These are phyloP conservation scores for Drosophila mimetica DNA, from an alignment of 2,888 invertebrate genomes.

Conservation along the genomic window DNA sequence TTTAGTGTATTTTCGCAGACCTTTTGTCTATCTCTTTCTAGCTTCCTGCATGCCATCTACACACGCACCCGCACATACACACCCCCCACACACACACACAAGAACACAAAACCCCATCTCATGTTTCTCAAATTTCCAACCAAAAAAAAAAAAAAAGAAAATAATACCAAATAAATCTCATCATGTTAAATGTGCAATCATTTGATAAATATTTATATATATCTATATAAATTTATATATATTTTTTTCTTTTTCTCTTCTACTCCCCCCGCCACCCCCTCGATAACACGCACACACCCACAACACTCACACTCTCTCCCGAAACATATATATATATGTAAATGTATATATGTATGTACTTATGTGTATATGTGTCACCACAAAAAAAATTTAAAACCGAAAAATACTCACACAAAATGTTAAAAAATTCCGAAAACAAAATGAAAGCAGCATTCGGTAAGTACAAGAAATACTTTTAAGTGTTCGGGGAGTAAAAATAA, in stretches of 20 bases:
- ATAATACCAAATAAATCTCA: slow-evolving; percentile 20
- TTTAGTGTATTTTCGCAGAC: slow-evolving; percentile 2
- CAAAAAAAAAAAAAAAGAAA: not conserved
- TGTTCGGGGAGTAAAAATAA: not conserved
- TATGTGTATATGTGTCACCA: slow-evolving; percentile 67
- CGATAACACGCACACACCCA: slow-evolving; percentile 21
- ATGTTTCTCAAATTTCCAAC: slow-evolving; percentile 3
- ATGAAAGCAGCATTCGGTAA: slow-evolving; percentile 68
- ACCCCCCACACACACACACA: not conserved
- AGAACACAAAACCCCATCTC: slow-evolving; percentile 2
- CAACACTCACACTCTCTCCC: slow-evolving; percentile 11
- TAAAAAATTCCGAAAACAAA: slow-evolving; percentile 1
- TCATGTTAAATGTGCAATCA: slow-evolving; percentile 26
- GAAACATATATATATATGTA: slow-evolving; percentile 38
- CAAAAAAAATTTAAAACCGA: slow-evolving; percentile 26
- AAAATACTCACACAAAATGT: slow-evolving; percentile 6
- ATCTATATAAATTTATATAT: slow-evolving; percentile 27
- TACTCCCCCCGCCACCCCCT: slow-evolving; percentile 22
- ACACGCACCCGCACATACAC: slow-evolving; percentile 10
- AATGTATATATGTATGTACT: slow-evolving; percentile 52
- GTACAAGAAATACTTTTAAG: slow-evolving; percentile 22
- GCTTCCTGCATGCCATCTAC: slow-evolving; percentile 22
- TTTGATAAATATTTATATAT: slow-evolving; percentile 43
- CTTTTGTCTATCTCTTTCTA: slow-evolving; percentile 5
- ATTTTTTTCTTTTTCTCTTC: slow-evolving; percentile 46